Base-by-base conservation (phyloP, 2,113 vertebrate species). In the Nesogale talazaci region DNA sequence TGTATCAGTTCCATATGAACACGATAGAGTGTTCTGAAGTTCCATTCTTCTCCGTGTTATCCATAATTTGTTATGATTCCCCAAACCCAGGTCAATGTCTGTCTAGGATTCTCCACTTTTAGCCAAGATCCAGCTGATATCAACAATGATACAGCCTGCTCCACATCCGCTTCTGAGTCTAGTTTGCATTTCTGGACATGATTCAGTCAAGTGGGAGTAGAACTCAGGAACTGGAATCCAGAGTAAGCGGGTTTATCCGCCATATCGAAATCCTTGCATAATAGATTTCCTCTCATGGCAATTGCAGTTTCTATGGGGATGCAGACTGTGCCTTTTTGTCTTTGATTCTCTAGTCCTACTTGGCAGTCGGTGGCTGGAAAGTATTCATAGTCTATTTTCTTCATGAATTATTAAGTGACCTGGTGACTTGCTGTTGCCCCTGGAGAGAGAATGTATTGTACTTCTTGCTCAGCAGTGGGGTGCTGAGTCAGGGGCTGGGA, bases 321-420 rank as follows among this genome's bases (percentile, higher is more conserved):
- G 14, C 1, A 17, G 63, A 42, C 36, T 67, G 17, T 19, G 25
- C 22, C 31, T 69, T 84, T 52, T 31, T 34, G 23, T 69, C 15
- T 69, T 38, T 61, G 5, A 36, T 86, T 83, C 20, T 25, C 17
- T 31, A 22, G 25, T 23, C 57, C 31, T 27, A 29, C 38, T 42
- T 27, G 17, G 57, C 15, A 19, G 65, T 61, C 81, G 52, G 16
- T 23, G 15, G 81, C 78, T 25, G 8, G 17, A 79, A 63, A 25
- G 36, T 40, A 19, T 27, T 52, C 57, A 22, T 15, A 46, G 67
- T 16, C 1, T 59, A 40, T 52, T 76, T 69, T n/a, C 78, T 38
- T 52, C 36, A 11, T 88, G 40, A 88, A 40, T 92, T 86, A 72
- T 92, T 42, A 72, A 92, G 36, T 57, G 38, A 31, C 15, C 70